Evolutionary conservation across 2,113 vertebrate genomes (phyloP).

Genomic region (Bungarus multicinctus): DNA sequence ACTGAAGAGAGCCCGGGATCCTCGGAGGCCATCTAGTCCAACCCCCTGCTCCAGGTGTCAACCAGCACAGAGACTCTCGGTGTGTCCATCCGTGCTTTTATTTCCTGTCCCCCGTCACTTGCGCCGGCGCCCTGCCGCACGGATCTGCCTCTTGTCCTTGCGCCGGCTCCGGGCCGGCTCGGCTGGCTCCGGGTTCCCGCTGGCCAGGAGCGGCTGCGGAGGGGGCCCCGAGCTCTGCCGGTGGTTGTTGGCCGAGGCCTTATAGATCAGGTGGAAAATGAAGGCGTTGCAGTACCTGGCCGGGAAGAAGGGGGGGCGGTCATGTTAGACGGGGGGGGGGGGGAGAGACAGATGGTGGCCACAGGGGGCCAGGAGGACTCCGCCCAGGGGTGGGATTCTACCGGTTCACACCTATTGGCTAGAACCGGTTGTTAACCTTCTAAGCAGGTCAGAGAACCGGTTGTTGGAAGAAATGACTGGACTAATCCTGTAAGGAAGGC

Average conservation of each 20-base stretch:
- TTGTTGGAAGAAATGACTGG: too few species aligned
- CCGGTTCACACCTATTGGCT: too few species aligned
- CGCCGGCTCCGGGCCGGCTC: slow-evolving; percentile 29
- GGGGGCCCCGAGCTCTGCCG: neutral
- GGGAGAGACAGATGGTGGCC: neutral
- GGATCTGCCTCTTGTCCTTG: slow-evolving; percentile 45
- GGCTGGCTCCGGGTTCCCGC: neutral
- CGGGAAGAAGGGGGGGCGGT: too few species aligned
- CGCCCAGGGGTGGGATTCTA: too few species aligned
- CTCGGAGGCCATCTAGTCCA: neutral
- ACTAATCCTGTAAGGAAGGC: too few species aligned
- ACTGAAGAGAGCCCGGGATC: neutral
- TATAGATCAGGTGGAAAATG: slow-evolving; percentile 65
- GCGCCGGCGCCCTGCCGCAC: slow-evolving; percentile 32
- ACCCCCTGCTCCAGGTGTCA: neutral
- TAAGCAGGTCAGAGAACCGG: too few species aligned
- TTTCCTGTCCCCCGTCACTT: slow-evolving; percentile 20
- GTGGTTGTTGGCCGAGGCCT: slow-evolving; percentile 23
- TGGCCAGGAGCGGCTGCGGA: neutral
- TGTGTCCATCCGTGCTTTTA: neutral
- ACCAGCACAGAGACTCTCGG: neutral
- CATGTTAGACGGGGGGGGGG: accelerated
- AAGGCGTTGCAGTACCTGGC: slow-evolving; percentile 66
- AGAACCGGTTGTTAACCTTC: too few species aligned
- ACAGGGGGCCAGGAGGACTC: neutral